A percentile compares a stretch with the other conserved stretches of the same genome.
These are phyloP conservation scores for Caiman crocodilus DNA, from an alignment of 2,797 vertebrate species.

Conservation along the genomic window DNA sequence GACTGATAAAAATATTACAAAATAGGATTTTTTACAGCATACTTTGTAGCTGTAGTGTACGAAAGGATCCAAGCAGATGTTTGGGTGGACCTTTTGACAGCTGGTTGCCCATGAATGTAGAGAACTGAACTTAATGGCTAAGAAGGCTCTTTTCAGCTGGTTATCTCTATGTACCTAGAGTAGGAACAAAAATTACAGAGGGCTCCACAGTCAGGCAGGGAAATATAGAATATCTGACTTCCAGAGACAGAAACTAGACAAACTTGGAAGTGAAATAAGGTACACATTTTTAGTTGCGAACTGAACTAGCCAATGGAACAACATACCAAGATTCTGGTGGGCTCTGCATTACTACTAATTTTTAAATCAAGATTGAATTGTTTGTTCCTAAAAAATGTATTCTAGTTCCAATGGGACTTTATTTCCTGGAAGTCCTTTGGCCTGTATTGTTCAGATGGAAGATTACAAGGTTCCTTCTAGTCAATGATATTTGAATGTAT, in stretches of 20 bases:
- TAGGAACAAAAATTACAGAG: neutral
- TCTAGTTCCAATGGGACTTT: neutral
- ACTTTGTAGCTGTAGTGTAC: no score
- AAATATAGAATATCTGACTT: neutral
- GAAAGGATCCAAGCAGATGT: no score
- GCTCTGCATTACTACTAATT: neutral
- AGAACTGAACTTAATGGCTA: fast-evolving
- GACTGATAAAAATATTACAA: no score
- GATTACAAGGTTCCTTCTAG: no score
- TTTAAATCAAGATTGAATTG: neutral
- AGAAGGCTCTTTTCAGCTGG: neutral
- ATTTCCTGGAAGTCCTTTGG: neutral
- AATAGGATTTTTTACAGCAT: no score
- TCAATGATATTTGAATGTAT: neutral
- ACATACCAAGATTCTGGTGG: neutral
- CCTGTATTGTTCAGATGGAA: neutral
- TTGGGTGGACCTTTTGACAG: no score
- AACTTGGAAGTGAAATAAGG: neutral
- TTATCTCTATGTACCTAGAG: fast-evolving
- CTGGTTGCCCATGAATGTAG: neutral
- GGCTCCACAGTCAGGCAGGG: constrained; percentile 4
- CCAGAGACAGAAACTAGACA: neutral
- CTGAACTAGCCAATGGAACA: neutral
- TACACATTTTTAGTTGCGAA: neutral
- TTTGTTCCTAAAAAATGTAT: fast-evolving